A percentile compares a stretch with the other conserved stretches of the same genome.
These are phyloP conservation scores for Linnaemya tessellans DNA, from an alignment of 2,888 invertebrate species.

Conservation along the genomic window DNA sequence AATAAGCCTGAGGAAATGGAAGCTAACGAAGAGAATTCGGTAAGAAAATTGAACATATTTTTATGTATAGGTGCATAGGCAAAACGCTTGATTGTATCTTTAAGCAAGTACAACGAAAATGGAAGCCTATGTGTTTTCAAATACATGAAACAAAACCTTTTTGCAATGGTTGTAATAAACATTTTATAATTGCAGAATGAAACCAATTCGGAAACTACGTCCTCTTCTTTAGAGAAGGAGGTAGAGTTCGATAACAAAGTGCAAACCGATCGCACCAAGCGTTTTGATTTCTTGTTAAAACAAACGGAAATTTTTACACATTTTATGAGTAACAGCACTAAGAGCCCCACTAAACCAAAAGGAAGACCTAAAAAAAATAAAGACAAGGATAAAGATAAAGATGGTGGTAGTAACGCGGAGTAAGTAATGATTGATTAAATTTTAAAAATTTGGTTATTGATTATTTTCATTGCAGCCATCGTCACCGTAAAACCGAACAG, in stretches of 20 bases:
- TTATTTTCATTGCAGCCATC: slow-evolving; percentile 86
- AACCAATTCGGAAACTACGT: slow-evolving; percentile 87
- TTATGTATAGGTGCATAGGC: background rate
- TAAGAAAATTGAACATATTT: slow-evolving; percentile 81
- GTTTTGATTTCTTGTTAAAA: slow-evolving; percentile 97
- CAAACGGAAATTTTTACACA: slow-evolving; percentile 99
- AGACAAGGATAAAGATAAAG: slow-evolving; percentile 76
- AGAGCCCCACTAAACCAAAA: slow-evolving; percentile 93
- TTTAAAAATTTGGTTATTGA: background rate
- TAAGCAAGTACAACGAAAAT: too few relatives aligned
- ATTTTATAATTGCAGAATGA: slow-evolving; percentile 84
- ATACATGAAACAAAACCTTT: too few relatives aligned
- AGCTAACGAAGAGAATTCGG: slow-evolving; percentile 90
- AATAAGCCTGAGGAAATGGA: slow-evolving; percentile 87
- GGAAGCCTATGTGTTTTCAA: too few relatives aligned
- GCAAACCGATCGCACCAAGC: slow-evolving; percentile 94
- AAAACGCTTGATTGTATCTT: background rate
- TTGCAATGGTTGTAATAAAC: background rate
- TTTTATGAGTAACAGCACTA: slow-evolving; percentile 94
- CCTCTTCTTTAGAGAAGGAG: slow-evolving; percentile 86
- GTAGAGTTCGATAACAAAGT: slow-evolving; percentile 94
- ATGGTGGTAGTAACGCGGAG: slow-evolving; percentile 75
- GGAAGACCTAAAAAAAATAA: slow-evolving; percentile 90
- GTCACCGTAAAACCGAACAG: slow-evolving; percentile 99
- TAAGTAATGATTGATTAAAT: slow-evolving; percentile 59